Conservation (phyloP, 2,797 vertebrate species). For the Lithobates sylvaticus region DNA sequence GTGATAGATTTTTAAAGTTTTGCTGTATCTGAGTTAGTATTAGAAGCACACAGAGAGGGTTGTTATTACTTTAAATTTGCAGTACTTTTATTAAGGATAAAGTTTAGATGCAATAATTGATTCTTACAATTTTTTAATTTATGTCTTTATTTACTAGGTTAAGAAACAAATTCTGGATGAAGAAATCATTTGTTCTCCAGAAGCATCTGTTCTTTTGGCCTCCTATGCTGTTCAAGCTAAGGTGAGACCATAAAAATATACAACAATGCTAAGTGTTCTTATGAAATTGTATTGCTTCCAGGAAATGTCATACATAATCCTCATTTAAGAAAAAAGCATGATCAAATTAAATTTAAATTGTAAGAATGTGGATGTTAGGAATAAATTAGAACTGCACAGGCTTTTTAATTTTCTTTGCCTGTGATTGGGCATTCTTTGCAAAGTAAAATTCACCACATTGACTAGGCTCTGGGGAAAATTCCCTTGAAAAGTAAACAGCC, state of each 20-base stretch:
- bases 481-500: too few relatives aligned
- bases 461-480: too few relatives aligned
- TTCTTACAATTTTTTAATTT: background rate
- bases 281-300: background rate
- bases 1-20: background rate
- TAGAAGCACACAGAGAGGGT: background rate
- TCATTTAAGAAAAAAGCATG: too few relatives aligned
- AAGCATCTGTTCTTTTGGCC: constrained; percentile 91
- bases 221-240: constrained; percentile 95
- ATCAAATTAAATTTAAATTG: too few relatives aligned
- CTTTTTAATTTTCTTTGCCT: too few relatives aligned
- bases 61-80: background rate
- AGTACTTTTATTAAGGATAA: too few relatives aligned
- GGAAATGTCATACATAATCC: background rate
- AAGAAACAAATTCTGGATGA: constrained; percentile 96
- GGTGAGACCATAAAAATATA: constrained; percentile 72
- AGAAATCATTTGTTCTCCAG: constrained; percentile 93
- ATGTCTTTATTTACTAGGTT: constrained; percentile 76
- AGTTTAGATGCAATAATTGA: background rate
- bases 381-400: too few relatives aligned
- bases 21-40: background rate
- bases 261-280: background rate
- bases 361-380: too few relatives aligned
- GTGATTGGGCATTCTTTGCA: too few relatives aligned
- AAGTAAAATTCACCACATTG: too few relatives aligned